Percentiles rank a stretch among this genome's conserved stretches.
Conservation (phyloP, 2,888 invertebrate genomes). For the Pristionchus entomophagus region DNA sequence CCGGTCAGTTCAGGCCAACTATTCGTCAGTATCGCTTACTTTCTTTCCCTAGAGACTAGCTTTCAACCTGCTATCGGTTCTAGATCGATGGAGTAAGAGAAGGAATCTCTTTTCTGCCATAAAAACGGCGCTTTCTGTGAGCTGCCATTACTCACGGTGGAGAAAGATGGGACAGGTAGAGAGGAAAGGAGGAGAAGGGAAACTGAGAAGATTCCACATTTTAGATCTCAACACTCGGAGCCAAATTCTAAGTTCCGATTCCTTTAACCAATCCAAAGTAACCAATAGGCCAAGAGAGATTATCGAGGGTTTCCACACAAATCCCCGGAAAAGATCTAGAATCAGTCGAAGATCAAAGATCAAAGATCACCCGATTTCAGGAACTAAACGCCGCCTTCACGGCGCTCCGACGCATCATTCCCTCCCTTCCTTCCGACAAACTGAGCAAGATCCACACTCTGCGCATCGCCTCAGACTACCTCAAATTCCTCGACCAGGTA, state of each 20-base stretch:
- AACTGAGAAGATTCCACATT: background rate
- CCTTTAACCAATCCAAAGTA: background rate
- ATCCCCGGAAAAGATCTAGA: background rate
- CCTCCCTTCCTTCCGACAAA: slow-evolving; percentile 97
- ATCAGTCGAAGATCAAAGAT: background rate
- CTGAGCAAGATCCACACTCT: slow-evolving; percentile 97
- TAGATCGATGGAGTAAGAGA: too few relatives aligned
- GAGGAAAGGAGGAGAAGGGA: background rate
- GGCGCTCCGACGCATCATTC: slow-evolving; percentile 93
- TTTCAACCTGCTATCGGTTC: too few relatives aligned
- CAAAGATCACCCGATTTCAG: slow-evolving; percentile 53
- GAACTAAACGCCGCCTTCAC: slow-evolving; percentile 86
- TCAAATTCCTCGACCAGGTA: slow-evolving; percentile 84
- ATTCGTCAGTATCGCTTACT: too few relatives aligned
- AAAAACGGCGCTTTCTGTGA: background rate
- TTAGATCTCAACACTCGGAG: background rate
- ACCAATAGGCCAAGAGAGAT: background rate
- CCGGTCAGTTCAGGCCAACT: too few relatives aligned
- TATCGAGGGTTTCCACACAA: background rate
- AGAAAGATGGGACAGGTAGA: slow-evolving; percentile 13
- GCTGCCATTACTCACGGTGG: background rate
- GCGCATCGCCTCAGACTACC: slow-evolving; percentile 93
- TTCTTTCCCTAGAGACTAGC: too few relatives aligned
- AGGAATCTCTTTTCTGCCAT: background rate
- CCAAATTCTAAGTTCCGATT: background rate